Evolutionary conservation across 2,113 vertebrate species (phyloP).

Genomic region (Bos javanicus): DNA sequence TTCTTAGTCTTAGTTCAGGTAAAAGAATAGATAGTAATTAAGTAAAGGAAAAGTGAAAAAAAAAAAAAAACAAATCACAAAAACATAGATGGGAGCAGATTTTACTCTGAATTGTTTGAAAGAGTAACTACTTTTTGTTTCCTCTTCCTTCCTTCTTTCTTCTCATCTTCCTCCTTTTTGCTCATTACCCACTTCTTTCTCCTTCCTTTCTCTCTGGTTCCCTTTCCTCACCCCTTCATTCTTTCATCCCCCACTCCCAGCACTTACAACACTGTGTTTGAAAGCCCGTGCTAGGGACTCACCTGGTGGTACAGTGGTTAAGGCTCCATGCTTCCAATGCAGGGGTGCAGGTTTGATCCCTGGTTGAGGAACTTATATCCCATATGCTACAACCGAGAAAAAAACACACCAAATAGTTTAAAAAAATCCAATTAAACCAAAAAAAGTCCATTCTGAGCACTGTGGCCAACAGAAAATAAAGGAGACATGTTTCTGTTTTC

Average conservation of each 20-base stretch:
- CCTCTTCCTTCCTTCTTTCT: neutral
- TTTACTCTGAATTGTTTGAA: neutral
- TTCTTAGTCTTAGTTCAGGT: neutral
- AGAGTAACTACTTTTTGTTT: neutral
- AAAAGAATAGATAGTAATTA: neutral
- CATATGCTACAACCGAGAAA: neutral
- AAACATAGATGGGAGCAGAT: neutral
- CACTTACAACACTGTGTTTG: neutral
- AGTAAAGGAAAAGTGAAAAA: neutral
- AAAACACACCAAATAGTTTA: neutral
- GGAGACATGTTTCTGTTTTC: neutral
- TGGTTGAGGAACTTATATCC: neutral
- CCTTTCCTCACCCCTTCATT: neutral
- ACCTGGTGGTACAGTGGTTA: neutral
- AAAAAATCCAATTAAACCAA: neutral
- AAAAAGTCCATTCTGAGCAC: neutral
- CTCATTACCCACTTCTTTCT: neutral
- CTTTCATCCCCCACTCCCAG: neutral
- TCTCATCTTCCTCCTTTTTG: neutral
- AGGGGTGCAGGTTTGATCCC: neutral
- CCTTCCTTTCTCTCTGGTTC: neutral
- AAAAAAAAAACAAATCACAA: neutral
- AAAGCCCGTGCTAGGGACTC: neutral
- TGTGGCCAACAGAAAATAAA: neutral
- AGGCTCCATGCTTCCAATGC: neutral